Base-by-base conservation (phyloP, 2,888 invertebrate genomes). In the Drosophila multiciliata region DNA sequence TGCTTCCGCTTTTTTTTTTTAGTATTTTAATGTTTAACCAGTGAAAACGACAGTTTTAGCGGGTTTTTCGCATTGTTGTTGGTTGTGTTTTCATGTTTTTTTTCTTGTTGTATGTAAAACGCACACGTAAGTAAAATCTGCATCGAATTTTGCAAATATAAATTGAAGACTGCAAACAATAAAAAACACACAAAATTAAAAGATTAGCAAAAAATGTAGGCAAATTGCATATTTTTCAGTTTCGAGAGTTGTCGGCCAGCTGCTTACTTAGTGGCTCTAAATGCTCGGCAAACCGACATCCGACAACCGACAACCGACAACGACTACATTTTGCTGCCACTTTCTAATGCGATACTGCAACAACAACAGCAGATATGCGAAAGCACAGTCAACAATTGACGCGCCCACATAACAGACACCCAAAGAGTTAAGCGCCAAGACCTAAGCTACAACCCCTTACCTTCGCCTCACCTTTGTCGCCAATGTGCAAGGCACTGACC, bases 101-200 rank as follows among this genome's bases (percentile, higher is more conserved):
- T 33, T 15, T 26, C 6, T 6, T 1, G 9, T n/a, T 20, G 9
- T 12, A 9, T 61, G 50, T 48, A 53, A 59, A 76, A 70, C 57
- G 73, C 76, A 87, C 83, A 73, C 81, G 83, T 87, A 72, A 83
- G 87, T 81, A 87, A 85, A 85, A 85, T 83, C 66, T 81, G 77
- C 87, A 82, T 65, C 71, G 74, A 77, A 83, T 79, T 77, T 45
- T 4, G 84, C 57, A 63, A 64, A 73, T 40, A 69, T 29, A 73
- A 66, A 62, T 73, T 75, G 63, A 81, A 80, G 73, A 76, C 73
- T 40, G 58, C 68, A 53, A 61, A 36, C 59, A 64, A 64, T n/a
- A 26, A 58, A 52, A 42, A 26, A 36, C 8, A 59, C 50, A 42
- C 9, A 20, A 38, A 40, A 58, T 35, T 45, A 52, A 17, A 36